Percentiles rank a stretch among this genome's conserved stretches.
Evolutionary conservation across 2,797 vertebrate genomes (phyloP).

Genomic region (Knipowitschia caucasica): DNA sequence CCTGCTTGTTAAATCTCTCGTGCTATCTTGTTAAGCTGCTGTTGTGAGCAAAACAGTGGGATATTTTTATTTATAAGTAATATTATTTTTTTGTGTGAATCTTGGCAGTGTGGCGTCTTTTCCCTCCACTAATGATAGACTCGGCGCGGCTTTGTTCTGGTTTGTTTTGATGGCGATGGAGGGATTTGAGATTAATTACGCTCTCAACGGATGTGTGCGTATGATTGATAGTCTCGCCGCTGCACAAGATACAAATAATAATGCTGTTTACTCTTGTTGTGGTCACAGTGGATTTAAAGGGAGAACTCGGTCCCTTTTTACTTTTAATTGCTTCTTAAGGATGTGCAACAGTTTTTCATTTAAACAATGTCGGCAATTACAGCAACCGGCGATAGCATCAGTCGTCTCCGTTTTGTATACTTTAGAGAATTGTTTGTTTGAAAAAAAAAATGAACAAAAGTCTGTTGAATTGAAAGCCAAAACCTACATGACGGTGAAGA

Average conservation of each 20-base stretch:
- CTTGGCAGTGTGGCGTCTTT: not conserved
- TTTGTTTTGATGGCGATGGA: conserved; percentile 14
- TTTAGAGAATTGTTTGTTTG: conserved; percentile 5
- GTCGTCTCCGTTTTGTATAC: not conserved
- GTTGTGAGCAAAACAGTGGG: conserved; percentile 52
- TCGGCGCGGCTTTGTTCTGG: conserved; percentile 37
- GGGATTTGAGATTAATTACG: conserved; percentile 42
- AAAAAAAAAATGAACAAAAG: no score
- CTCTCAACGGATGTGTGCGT: conserved; percentile 16
- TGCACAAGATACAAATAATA: conserved; percentile 5
- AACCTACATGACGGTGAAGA: not conserved
- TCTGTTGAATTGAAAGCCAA: not conserved
- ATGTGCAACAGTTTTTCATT: conserved; percentile 12
- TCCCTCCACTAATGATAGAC: conserved; percentile 49
- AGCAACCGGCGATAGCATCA: conserved; percentile 2
- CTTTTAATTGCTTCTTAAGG: conserved; percentile 8
- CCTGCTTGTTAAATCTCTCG: conserved; percentile 66
- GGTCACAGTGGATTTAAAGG: conserved; percentile 17
- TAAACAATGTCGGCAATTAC: conserved; percentile 11
- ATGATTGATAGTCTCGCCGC: conserved; percentile 16
- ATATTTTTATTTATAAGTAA: not conserved
- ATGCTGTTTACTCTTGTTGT: conserved; percentile 13
- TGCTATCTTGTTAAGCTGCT: conserved; percentile 68
- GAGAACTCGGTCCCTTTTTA: conserved; percentile 15
- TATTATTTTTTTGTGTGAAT: conserved; percentile 12